phyloP scores from a whole-genome alignment of 2,888 invertebrate genomes.

The Scrobipalpa costella region DNA sequence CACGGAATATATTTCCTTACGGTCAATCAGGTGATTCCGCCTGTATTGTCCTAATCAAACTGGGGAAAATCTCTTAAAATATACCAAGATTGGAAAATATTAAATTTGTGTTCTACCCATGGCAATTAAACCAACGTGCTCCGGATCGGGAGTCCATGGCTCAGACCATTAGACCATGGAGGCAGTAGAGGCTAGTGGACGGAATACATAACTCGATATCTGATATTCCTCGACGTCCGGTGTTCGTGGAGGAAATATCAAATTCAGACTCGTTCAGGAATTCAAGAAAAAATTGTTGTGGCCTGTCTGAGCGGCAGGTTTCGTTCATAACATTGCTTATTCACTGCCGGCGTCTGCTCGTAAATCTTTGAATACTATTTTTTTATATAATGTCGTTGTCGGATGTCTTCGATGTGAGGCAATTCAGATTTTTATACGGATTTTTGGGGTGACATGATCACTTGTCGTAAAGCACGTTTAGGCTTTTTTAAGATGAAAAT shows the following conservation, averaged over 20 bases:
- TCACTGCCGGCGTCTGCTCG: neutral
- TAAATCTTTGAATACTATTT: conserved; percentile 7
- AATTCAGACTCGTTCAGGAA: conserved; percentile 8
- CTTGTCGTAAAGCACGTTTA: no score
- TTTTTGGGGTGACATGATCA: no score
- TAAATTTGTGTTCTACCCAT: no score
- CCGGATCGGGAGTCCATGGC: no score
- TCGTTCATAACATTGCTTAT: conserved; percentile 17
- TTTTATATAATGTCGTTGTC: neutral
- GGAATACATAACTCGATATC: conserved; percentile 27
- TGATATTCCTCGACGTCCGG: conserved; percentile 25
- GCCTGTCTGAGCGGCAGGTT: neutral
- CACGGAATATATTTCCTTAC: no score
- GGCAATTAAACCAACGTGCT: no score
- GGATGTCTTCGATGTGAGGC: neutral
- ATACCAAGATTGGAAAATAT: no score
- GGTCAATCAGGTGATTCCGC: no score
- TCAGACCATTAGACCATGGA: no score
- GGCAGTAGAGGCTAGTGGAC: neutral
- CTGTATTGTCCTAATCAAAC: no score
- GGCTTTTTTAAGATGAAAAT: no score
- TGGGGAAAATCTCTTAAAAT: no score
- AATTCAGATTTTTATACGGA: neutral
- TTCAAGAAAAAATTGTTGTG: conserved; percentile 1
- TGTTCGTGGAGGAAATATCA: conserved; percentile 13